These are phyloP conservation scores for Alethe diademata DNA, from an alignment of 2,113 vertebrate genomes.

Conservation along the genomic window DNA sequence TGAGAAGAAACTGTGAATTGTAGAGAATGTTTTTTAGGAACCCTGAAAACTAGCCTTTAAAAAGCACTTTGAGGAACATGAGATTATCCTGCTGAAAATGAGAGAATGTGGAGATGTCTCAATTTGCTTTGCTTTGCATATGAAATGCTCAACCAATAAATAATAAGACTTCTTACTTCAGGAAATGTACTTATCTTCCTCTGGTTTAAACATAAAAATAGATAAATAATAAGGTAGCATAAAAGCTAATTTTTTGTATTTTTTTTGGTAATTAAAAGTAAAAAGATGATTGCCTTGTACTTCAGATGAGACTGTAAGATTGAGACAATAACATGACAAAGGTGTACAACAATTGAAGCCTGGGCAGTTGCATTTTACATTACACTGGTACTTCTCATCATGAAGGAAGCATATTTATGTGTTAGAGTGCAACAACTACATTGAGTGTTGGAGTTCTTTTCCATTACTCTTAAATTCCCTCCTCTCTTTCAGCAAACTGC, in stretches of 20 bases:
- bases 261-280: neutral
- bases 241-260: neutral
- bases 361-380: neutral
- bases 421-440: neutral
- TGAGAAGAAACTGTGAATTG: neutral
- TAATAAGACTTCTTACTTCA: neutral
- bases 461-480: neutral
- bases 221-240: neutral
- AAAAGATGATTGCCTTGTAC: neutral
- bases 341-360: neutral
- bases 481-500: neutral
- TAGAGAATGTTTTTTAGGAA: neutral
- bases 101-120: neutral
- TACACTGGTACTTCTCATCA: neutral
- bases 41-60: neutral
- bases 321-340: neutral
- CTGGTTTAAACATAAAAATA: neutral
- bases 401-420: neutral
- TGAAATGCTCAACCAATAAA: neutral
- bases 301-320: neutral
- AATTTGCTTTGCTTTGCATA: neutral
- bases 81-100: neutral
- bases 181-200: neutral
- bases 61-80: neutral
- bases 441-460: neutral